Base-by-base conservation (phyloP, 2,113 vertebrate species). In the Rutilus rutilus region DNA sequence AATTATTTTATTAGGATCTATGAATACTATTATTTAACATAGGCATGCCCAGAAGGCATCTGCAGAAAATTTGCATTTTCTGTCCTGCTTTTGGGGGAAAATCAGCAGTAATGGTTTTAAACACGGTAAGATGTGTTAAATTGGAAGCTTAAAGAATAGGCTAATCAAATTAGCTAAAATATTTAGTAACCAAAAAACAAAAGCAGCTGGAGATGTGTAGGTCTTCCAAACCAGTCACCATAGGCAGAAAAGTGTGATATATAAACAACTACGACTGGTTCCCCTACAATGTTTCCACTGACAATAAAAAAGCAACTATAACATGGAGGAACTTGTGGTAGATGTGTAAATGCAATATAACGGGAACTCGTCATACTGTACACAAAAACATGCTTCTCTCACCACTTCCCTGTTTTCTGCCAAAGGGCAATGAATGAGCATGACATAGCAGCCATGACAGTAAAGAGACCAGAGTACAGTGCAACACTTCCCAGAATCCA, bases 341-440 rank as follows among this genome's bases (percentile, higher is more conserved):
- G 47, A 23, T 54, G 11, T 4, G 7, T 27, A 42, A 65, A 54
- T 33, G 3, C 36, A 25, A 19, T 17, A 81, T 62, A 86, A 15
- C n/a, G 2, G 59, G 78, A 82, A 74, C 67, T 75, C 39, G 14
- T 59, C 30, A 17, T 64, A 42, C 8, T 42, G 42, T 42, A 84
- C 27, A 85, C 12, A 27, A 17, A 50, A 75, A 36, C 36, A 45
- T 27, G 25, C 27, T 12, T 23, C 23, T 84, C 27, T 67, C 23
- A 71, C 30, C 25, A 30, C 83, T 85, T 85, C 87, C 83, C 27
- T 36, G 30, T 82, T 82, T 19, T 69, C 27, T 69, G 45, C 80
- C 30, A 69, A 82, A 69, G 62, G 39, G 62, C 45, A 82, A 82
- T 15, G 64, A 25, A 54, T 54, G 65, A 47, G 54, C 21, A 73